A percentile compares a stretch with the other conserved stretches of the same genome.
Conservation (phyloP, 1,140 invertebrate species). For the Lasaia peninsularis region DNA sequence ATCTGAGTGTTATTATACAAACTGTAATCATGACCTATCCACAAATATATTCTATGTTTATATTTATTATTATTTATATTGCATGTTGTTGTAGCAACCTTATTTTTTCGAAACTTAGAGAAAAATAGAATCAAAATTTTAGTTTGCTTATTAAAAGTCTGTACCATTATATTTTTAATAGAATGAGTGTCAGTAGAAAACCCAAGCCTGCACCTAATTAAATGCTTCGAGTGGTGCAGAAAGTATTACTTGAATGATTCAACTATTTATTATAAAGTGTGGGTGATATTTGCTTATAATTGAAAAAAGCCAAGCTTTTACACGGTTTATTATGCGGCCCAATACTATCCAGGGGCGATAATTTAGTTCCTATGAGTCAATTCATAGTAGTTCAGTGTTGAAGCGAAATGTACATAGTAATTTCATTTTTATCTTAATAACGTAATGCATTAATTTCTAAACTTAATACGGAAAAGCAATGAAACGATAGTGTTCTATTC, state of each 20-base stretch:
- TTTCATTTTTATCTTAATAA: no score
- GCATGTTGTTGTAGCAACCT: slow-evolving; percentile 7
- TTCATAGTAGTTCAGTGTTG: no score
- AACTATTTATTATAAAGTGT: slow-evolving; percentile 42
- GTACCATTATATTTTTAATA: slow-evolving; percentile 25
- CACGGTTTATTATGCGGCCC: background rate
- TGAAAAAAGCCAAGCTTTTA: background rate
- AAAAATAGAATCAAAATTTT: background rate
- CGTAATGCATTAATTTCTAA: no score
- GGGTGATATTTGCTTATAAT: slow-evolving; percentile 8
- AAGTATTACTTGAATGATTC: slow-evolving; percentile 73
- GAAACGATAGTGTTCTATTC: no score
- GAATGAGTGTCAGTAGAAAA: slow-evolving; percentile 32
- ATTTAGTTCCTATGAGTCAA: background rate
- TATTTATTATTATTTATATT: background rate
- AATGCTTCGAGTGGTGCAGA: slow-evolving; percentile 59
- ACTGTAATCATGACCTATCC: background rate
- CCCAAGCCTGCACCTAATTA: slow-evolving; percentile 64
- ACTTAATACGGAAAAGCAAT: no score
- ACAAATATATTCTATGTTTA: background rate
- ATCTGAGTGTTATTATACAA: no score
- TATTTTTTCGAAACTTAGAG: slow-evolving; percentile 12
- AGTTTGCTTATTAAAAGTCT: slow-evolving; percentile 12
- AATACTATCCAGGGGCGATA: background rate
- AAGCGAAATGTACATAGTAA: no score